Base-by-base conservation (phyloP, 1,140 invertebrate genomes). In the Danaus melanippus region DNA sequence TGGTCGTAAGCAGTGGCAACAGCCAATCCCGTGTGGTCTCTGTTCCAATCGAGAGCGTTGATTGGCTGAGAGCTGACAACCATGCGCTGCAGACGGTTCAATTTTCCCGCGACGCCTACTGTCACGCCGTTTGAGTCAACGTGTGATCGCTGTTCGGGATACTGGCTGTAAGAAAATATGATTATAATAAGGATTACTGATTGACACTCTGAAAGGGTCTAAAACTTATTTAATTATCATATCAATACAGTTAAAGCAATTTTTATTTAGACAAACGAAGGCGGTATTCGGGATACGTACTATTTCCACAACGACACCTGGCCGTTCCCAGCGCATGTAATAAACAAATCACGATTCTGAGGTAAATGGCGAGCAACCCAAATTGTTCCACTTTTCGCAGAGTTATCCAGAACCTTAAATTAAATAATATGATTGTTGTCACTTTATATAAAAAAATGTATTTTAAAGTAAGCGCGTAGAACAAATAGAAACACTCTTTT, bases 1-100 rank as follows among this genome's bases (percentile, higher is more conserved):
- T 99, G 97, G 88, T 99, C 97, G 79, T 98, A 98, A 0, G 96
- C 91, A 3, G 95, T 95, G 71, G 95, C 96, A 2, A 97, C 92
- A 42, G 93, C 93, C 0, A 98, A 86, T 10, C 97, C 97, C 40
- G 91, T 79, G 80, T 98, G 97, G 75, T 98, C 96, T 1, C 91
- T 89, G 81, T 93, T 96, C 97, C 97, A 99, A 74, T 97, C 95
- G 60, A 96, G 93, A 3, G 93, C 91, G 69, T 92, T 93, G 48
- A 98, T 92, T 0, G 97, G 97, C 78, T 98, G 97, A n/a, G 92
- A 89, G 9, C 95, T 94, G 21, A 98, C 60, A 0, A 91, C 91
- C 60, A 90, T 90, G 56, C 96, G 94, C 78, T 98, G 96, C 11
- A 98, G 69, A 45, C 94, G 88, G 17, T 90, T 86, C 3, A 97